These are phyloP conservation scores for Punctoribates punctum DNA, from an alignment of 2,888 invertebrate species.

Conservation along the genomic window DNA sequence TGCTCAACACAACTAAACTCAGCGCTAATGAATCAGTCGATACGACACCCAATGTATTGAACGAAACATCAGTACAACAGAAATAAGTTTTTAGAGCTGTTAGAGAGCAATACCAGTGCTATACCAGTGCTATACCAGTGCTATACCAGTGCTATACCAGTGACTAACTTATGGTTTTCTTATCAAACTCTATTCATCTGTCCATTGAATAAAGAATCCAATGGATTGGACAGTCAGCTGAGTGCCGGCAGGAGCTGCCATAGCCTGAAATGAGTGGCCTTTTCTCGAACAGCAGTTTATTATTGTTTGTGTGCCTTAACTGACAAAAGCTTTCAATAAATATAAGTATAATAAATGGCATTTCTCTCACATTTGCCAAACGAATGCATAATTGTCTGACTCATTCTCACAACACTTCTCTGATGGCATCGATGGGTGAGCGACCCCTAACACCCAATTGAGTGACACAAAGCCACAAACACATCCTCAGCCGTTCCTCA, in stretches of 20 bases:
- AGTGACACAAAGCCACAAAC: background rate
- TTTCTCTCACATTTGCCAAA: background rate
- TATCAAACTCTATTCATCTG: constrained; percentile 2
- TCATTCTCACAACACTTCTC: constrained; percentile 6
- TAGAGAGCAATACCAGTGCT: background rate
- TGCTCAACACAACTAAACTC: background rate
- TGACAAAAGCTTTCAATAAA: background rate
- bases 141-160: constrained; percentile 1
- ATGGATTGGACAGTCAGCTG: background rate
- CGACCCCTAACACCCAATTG: background rate
- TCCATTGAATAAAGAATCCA: background rate
- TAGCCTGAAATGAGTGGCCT: background rate
- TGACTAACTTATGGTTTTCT: constrained; percentile 13
- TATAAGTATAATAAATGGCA: background rate
- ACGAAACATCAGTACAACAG: background rate
- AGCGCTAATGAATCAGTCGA: constrained; percentile 2
- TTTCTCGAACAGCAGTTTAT: background rate
- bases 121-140: background rate
- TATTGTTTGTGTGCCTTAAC: background rate
- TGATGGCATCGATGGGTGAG: background rate
- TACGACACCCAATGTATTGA: background rate
- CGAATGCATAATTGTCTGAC: constrained; percentile 6
- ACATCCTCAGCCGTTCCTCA: background rate
- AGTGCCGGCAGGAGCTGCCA: background rate
- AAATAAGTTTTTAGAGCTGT: constrained; percentile 3